phyloP scores from a whole-genome alignment of 2,797 vertebrate species.

The Neomorphus geoffroyi region DNA sequence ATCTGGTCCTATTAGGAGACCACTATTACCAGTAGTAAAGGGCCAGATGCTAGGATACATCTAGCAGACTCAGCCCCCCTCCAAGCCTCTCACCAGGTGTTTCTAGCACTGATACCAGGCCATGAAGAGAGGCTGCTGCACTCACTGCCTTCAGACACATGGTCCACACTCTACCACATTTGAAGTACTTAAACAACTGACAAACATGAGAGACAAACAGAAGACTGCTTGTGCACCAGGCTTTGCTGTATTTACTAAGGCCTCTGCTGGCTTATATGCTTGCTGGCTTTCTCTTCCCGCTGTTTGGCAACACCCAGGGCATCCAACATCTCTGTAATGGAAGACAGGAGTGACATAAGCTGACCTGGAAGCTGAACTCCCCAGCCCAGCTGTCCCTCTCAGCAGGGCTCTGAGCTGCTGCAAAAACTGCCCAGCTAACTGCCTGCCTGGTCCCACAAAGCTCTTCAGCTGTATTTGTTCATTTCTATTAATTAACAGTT shows the following conservation, averaged over 20 bases:
- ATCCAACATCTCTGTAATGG: conserved; percentile 71
- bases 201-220: not conserved
- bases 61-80: not conserved
- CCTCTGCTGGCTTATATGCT: conserved; percentile 69
- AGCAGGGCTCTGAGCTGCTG: not conserved
- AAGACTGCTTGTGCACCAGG: conserved; percentile 37
- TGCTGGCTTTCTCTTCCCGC: conserved; percentile 80
- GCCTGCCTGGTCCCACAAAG: not conserved
- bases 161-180: not conserved
- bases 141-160: not conserved
- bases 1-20: not conserved
- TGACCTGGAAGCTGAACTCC: not conserved
- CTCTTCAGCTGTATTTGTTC: not conserved
- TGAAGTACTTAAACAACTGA: conserved; percentile 6
- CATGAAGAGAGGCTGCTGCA: not conserved
- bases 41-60: not conserved
- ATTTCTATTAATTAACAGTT: not conserved
- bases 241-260: conserved; percentile 67
- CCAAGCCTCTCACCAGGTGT: not conserved
- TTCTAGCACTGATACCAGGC: not conserved
- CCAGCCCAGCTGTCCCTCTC: not conserved
- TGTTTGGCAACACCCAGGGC: conserved; percentile 77
- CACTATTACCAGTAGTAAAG: not conserved
- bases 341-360: not conserved
- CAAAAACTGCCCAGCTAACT: not conserved